Conservation (phyloP, 2,113 vertebrate species). For the Etheostoma cragini region DNA sequence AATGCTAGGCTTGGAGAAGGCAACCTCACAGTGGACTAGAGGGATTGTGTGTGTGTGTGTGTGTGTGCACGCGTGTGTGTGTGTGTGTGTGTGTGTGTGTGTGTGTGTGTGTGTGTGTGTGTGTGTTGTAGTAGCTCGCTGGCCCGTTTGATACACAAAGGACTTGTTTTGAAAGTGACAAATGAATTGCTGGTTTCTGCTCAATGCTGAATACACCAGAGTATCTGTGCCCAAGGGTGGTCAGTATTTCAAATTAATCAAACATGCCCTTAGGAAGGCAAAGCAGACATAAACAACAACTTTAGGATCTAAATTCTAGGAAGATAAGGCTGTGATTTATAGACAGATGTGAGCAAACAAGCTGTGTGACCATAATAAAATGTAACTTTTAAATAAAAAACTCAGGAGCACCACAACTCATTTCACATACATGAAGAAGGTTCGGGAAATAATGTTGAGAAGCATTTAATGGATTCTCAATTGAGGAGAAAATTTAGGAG, state of each 20-base stretch:
- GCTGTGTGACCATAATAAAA: neutral
- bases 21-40: conserved; percentile 44
- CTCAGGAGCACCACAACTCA: too few relatives aligned
- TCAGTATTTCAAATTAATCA: conserved; percentile 63
- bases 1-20: conserved; percentile 52
- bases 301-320: conserved; percentile 19
- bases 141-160: conserved; percentile 57
- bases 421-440: too few relatives aligned
- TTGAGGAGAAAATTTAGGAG: too few relatives aligned
- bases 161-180: conserved; percentile 73
- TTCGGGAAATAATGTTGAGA: too few relatives aligned
- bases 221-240: conserved; percentile 35
- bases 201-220: conserved; percentile 48
- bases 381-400: neutral
- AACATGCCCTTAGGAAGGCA: conserved; percentile 37
- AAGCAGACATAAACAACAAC: conserved; percentile 13
- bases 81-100: conserved; percentile 18
- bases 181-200: conserved; percentile 71
- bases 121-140: conserved; percentile 37
- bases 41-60: conserved; percentile 52
- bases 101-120: conserved; percentile 21
- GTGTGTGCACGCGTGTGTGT: too few relatives aligned
- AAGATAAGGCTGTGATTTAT: neutral
- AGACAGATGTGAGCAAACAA: neutral
- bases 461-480: too few relatives aligned